Conservation (phyloP, 2,113 vertebrate species). For the Shinisaurus crocodilurus region DNA sequence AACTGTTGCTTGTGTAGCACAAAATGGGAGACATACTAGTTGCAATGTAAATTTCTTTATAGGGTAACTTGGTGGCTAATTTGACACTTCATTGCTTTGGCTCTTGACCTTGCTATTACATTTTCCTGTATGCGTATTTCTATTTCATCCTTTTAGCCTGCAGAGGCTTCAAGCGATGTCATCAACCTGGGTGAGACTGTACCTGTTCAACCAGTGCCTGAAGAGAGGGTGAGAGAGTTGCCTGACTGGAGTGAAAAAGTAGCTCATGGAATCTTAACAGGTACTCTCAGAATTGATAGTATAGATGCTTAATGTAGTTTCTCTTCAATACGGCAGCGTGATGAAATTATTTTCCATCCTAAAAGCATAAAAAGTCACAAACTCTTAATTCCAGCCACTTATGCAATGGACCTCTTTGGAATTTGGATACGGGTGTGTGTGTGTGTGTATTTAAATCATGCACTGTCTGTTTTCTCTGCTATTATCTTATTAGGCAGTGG, state of each 20-base stretch:
- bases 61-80: accelerated
- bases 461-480: neutral
- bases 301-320: neutral
- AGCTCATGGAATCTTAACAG: slow-evolving; percentile 93
- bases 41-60: neutral
- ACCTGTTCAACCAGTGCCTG: slow-evolving; percentile 75
- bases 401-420: neutral
- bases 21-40: neutral
- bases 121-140: slow-evolving; percentile 31
- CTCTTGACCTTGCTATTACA: slow-evolving; percentile 20
- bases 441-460: neutral
- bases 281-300: slow-evolving; percentile 68
- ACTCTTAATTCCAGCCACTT: neutral
- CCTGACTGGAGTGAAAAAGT: slow-evolving; percentile 98
- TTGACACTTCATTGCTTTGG: neutral
- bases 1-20: neutral
- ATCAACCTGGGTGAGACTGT: slow-evolving; percentile 90
- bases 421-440: neutral
- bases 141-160: slow-evolving; percentile 74
- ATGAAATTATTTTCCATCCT: slow-evolving; percentile 23
- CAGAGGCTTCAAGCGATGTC: slow-evolving; percentile 80
- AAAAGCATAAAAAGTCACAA: neutral
- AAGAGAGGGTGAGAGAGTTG: slow-evolving; percentile 78
- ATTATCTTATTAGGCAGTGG: neutral
- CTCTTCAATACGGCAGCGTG: neutral